Evolutionary conservation across 2,797 vertebrate genomes (phyloP), one percentile per base, ranked within the genome.

Genomic region (Cottoperca gobio): DNA sequence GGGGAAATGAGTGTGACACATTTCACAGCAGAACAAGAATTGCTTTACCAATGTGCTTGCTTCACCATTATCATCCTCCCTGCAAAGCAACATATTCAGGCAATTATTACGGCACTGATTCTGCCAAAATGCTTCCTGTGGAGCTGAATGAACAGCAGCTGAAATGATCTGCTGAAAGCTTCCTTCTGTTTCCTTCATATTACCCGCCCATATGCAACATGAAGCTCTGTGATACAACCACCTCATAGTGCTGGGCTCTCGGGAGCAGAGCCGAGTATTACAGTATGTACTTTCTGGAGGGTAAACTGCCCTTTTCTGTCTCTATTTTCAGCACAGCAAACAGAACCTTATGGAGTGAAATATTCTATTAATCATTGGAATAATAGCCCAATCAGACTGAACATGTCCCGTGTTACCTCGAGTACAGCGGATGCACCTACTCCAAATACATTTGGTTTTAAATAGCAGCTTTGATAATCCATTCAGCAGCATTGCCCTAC

Each of bases 381-480:
- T 84, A 55, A 73, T 35, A 42, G 42, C 55, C 59, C 58, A 74
- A 60, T 73, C 64, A 68, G 45, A 62, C 40, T 21, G 48, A 60
- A 79, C 57, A 13, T 8, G 19, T 26, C 42, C 31, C 8, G 6
- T 62, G 73, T 75, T 33, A 68, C 62, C 76, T 50, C 49, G 79
- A n/a, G 58, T 45, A 33, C 23, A 17, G 39, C 16, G 31, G 55
- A 66, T 37, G 62, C 67, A 66, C 62, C 77, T 54, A 17, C 26
- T 57, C 59, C 55, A 66, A 31, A 58, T 77, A 16, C 55, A 63
- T 62, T 73, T 80, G 50, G 21, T 72, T 78, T 82, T 53, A 46
- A 70, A 77, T 78, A 59, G 71, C 57, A 60, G 76, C 71, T 84
- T 64, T 73, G 76, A 72, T 89, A 85, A 90, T 90, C 80, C 84